Conservation (phyloP, 2,888 invertebrate genomes). For the Lymantria dispar region DNA sequence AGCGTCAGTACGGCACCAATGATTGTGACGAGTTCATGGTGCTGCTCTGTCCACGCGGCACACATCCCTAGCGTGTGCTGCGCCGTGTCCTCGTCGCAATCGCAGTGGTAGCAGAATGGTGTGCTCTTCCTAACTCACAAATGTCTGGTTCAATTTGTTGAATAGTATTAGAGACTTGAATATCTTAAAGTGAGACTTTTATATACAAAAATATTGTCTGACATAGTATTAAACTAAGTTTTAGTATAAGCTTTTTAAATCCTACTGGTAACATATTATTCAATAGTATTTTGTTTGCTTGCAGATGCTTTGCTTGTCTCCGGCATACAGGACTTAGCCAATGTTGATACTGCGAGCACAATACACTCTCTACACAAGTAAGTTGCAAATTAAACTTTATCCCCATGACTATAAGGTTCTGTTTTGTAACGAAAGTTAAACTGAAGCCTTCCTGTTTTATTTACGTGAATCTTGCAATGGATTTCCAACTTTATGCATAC, state of each 20-base stretch:
- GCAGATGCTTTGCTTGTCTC: slow-evolving; percentile 61
- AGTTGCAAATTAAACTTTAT: slow-evolving; percentile 43
- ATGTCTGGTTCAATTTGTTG: no score
- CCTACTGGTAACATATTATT: slow-evolving; percentile 17
- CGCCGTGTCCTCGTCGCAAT: no score
- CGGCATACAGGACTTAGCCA: slow-evolving; percentile 48
- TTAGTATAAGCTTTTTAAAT: slow-evolving; percentile 6
- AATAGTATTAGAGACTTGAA: no score
- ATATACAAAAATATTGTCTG: no score
- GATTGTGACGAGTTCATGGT: no score
- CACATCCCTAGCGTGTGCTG: no score
- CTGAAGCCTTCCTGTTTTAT: slow-evolving; percentile 26
- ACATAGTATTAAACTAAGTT: background rate
- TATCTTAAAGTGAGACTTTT: no score
- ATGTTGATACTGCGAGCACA: slow-evolving; percentile 39
- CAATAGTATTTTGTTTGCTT: slow-evolving; percentile 53
- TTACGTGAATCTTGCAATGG: slow-evolving; percentile 13
- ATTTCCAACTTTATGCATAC: slow-evolving; percentile 33
- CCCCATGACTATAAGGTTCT: background rate
- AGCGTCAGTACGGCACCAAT: no score
- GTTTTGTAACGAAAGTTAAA: slow-evolving; percentile 3
- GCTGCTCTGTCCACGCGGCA: no score
- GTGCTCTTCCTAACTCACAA: no score
- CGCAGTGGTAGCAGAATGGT: no score
- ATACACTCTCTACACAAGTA: slow-evolving; percentile 40